Base-by-base conservation (phyloP, 2,888 invertebrate genomes). In the Dryomyza anilis region DNA sequence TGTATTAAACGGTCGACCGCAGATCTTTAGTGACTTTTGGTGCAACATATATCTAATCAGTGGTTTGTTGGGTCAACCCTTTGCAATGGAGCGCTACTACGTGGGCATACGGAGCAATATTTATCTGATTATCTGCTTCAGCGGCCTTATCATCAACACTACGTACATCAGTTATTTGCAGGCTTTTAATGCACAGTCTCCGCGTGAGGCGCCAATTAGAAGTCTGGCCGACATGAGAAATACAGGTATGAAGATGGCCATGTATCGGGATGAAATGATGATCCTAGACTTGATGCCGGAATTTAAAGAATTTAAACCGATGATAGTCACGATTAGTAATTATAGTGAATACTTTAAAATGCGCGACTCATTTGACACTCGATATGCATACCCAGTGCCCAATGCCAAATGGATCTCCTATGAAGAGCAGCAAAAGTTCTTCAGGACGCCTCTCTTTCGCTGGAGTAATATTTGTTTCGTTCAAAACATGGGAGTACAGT, bases 121-220 rank as follows among this genome's bases (percentile, higher is more conserved):
- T 21, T 71, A 69, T 14, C 50, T 73, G 25, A 27, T 67, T n/a
- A 67, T 71, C 2, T 68, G 68, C 21, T 39, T 73, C 1, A 43
- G 64, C 0, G 73, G 71, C 19, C 61, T 72, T 1, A 67, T 72
- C 1, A 45, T 74, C 14, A 71, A 68, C 58, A 71, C 71, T 8
- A 66, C 69, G 2, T 74, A 71, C 19, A 64, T 58, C 19, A 68
- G 71, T 2, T 71, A 72, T 46, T 52, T 72, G 58, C 72, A 71
- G 46, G 68, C 70, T 0, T 71, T 69, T 7, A 55, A 67, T 12
- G 60, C 72, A 5, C 68, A 63, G 10, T 63, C 72, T 0, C 74
- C 72, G 0, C 69, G 61, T 2, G 56, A 52, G 16, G 21, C 39
- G 14, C 53, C 65, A 21, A 63, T 72, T 4, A 36, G 27, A 3